Conservation (phyloP, 2,888 invertebrate genomes). For the Blastobasis lacticolella region DNA sequence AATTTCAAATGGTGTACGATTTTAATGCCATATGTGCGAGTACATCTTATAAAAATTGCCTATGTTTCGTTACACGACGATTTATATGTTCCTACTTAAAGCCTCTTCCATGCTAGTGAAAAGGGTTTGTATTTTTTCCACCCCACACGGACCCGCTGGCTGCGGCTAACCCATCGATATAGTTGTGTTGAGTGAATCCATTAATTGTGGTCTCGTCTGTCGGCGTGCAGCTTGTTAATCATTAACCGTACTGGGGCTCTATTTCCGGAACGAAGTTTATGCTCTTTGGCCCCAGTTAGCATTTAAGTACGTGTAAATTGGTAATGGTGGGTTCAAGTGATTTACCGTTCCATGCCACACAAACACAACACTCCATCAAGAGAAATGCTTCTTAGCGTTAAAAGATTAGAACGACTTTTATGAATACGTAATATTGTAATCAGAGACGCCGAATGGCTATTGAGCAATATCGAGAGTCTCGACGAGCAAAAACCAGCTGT, state of each 20-base stretch:
- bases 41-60: no score
- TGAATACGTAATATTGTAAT: conserved; percentile 66
- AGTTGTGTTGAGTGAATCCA: conserved; percentile 35
- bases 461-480: conserved; percentile 66
- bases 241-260: conserved; percentile 8
- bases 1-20: no score
- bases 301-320: no score
- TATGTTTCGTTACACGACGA: no score
- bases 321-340: no score
- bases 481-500: conserved; percentile 70
- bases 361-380: conserved; percentile 6
- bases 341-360: conserved; percentile 22
- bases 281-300: no score
- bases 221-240: conserved; percentile 14
- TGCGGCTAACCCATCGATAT: conserved; percentile 31
- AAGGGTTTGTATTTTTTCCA: no score
- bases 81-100: no score
- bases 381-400: conserved; percentile 9
- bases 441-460: conserved; percentile 61
- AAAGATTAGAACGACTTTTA: conserved; percentile 45
- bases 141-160: conserved; percentile 12
- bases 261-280: no score
- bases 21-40: no score
- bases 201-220: conserved; percentile 17
- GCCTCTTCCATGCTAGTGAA: no score